Evolutionary conservation across 1,140 invertebrate genomes (phyloP).

Genomic region (Ectropis grisescens): DNA sequence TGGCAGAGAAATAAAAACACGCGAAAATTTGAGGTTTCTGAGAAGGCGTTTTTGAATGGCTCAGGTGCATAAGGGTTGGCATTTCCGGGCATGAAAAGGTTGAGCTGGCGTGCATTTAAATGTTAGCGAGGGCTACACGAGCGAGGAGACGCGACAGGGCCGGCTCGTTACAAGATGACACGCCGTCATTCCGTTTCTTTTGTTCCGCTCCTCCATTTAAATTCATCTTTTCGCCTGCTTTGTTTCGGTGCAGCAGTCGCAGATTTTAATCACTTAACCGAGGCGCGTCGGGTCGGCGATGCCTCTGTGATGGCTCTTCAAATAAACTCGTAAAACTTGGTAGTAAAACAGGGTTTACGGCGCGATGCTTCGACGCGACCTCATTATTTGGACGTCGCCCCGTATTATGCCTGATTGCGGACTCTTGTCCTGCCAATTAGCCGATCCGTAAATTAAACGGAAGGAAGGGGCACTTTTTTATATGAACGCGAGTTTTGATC

Average conservation of each 20-base stretch:
- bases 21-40: conserved; percentile 1
- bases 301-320: conserved; percentile 11
- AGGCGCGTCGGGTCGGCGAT: conserved; percentile 17
- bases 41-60: conserved; percentile 4
- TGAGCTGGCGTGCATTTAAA: conserved; percentile 1
- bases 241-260: conserved; percentile 30
- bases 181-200: conserved; percentile 22
- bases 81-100: conserved; percentile 6
- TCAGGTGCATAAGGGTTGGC: conserved; percentile 4
- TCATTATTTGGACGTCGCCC: conserved; percentile 17
- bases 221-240: conserved; percentile 50
- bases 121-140: neutral
- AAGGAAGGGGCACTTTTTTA: conserved; percentile 7
- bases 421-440: conserved; percentile 21
- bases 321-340: conserved; percentile 26
- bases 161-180: conserved; percentile 16
- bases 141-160: neutral
- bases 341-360: conserved; percentile 21
- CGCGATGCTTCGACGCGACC: conserved; percentile 9
- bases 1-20: conserved; percentile 1
- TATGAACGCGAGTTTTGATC: no score
- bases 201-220: conserved; percentile 42
- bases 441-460: conserved; percentile 25
- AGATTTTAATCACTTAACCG: conserved; percentile 57
- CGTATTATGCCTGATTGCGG: conserved; percentile 11